Percentiles rank a stretch among this genome's conserved stretches.
Conservation (phyloP, 2,113 vertebrate species). For the Conger conger region DNA sequence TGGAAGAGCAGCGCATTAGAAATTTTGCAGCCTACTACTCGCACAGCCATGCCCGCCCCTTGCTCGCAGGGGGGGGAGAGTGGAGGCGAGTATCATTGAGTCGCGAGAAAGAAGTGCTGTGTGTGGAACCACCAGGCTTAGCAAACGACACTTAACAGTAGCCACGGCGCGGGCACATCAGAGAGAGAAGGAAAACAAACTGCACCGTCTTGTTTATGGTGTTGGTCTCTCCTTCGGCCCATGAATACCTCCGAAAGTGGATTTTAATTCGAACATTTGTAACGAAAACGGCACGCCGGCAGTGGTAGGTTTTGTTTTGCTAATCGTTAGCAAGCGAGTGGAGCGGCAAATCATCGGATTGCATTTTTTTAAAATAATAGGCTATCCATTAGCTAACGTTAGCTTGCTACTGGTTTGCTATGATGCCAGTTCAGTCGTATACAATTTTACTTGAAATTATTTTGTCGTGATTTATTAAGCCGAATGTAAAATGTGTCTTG, state of each 20-base stretch:
- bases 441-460: background rate
- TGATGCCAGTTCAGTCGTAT: background rate
- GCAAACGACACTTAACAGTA: background rate
- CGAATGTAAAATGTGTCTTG: background rate
- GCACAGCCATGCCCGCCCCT: background rate
- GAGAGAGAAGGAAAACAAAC: background rate
- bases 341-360: background rate
- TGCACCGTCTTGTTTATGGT: background rate
- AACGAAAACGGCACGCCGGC: slow-evolving; percentile 58
- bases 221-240: background rate
- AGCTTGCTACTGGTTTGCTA: background rate
- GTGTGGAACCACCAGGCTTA: background rate
- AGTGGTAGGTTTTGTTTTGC: slow-evolving; percentile 45
- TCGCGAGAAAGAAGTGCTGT: background rate
- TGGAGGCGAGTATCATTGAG: slow-evolving; percentile 14
- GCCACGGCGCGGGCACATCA: background rate
- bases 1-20: background rate
- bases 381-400: background rate
- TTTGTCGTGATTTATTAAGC: background rate
- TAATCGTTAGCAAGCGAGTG: background rate
- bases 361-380: background rate
- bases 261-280: slow-evolving; percentile 26
- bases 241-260: slow-evolving; percentile 4
- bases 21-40: background rate
- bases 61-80: background rate